Evolutionary conservation across 1,140 invertebrate species (phyloP).

Genomic region (Lucilia cuprina): DNA sequence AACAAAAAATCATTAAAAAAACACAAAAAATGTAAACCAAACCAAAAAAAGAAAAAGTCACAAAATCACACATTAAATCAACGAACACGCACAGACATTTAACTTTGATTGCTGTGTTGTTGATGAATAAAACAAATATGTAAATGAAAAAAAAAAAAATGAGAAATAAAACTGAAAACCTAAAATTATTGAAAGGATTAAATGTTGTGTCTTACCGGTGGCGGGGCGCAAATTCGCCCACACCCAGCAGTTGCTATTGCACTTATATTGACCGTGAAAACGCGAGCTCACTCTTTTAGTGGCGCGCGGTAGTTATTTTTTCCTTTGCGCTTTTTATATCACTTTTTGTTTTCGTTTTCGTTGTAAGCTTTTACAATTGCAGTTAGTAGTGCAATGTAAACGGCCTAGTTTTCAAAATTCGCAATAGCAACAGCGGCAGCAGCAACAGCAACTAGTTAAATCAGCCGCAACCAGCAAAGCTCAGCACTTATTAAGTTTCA

Average conservation of each 20-base stretch:
- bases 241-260: conserved; percentile 62
- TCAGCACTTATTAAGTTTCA: conserved; percentile 2
- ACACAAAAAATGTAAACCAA: too few relatives aligned
- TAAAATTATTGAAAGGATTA: neutral
- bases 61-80: too few relatives aligned
- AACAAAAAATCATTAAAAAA: too few relatives aligned
- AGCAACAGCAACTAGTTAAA: neutral
- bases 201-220: conserved; percentile 54
- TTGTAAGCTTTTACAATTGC: neutral
- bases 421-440: neutral
- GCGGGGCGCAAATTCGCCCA: conserved; percentile 64
- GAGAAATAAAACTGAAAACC: neutral
- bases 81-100: too few relatives aligned
- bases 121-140: neutral
- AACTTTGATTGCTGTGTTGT: neutral
- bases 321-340: neutral
- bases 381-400: neutral
- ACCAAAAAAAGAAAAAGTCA: too few relatives aligned
- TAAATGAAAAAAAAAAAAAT: neutral
- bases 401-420: neutral
- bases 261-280: conserved; percentile 61
- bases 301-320: neutral
- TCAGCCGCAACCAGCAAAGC: too few relatives aligned
- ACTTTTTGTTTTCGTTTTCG: neutral
- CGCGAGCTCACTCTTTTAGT: conserved; percentile 42